A percentile compares a stretch with the other conserved stretches of the same genome.
These are phyloP conservation scores for Wasmannia auropunctata DNA, from an alignment of 1,140 invertebrate species.

Conservation along the genomic window DNA sequence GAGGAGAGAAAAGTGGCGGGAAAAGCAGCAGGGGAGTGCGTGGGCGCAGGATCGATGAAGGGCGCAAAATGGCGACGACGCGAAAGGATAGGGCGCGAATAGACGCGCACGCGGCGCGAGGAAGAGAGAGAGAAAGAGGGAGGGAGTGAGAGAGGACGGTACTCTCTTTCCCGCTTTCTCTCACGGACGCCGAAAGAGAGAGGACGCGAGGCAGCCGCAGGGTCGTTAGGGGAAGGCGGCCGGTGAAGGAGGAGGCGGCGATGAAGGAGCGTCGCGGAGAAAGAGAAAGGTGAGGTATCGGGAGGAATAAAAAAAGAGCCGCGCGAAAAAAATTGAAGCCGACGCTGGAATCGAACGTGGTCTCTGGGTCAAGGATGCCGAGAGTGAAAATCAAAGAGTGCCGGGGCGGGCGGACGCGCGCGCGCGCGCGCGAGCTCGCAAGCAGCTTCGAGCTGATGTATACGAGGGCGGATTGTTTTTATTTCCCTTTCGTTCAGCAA, in stretches of 20 bases:
- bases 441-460: constrained; percentile 47
- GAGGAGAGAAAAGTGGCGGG: constrained; percentile 76
- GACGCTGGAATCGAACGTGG: constrained; percentile 71
- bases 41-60: constrained; percentile 81
- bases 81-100: constrained; percentile 57
- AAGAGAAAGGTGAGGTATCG: constrained; percentile 72
- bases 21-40: constrained; percentile 76
- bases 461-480: constrained; percentile 56
- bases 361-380: constrained; percentile 75
- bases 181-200: constrained; percentile 4
- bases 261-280: constrained; percentile 59
- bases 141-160: constrained; percentile 25
- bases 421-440: constrained; percentile 25
- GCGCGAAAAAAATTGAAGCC: constrained; percentile 73
- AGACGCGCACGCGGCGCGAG: constrained; percentile 42
- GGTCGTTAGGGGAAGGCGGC: constrained; percentile 54
- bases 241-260: constrained; percentile 51
- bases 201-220: background rate
- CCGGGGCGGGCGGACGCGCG: constrained; percentile 13
- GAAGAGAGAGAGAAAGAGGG: constrained; percentile 38
- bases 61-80: constrained; percentile 78
- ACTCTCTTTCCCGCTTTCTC: background rate
- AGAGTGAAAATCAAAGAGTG: constrained; percentile 76
- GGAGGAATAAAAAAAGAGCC: constrained; percentile 61
- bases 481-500: constrained; percentile 52